Conservation (phyloP, 2,113 vertebrate species). For the Tenrec ecaudatus region DNA sequence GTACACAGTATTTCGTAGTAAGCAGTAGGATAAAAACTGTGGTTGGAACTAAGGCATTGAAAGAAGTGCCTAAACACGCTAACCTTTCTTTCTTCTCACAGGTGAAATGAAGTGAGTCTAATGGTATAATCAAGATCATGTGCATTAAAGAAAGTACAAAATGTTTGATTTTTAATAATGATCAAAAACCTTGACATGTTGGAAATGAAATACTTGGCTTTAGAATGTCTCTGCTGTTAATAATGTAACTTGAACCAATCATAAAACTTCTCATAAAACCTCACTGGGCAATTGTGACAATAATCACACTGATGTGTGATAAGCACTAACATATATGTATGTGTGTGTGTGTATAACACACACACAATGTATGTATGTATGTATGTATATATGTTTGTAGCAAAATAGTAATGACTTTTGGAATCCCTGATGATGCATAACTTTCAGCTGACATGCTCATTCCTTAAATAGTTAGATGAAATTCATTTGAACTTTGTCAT, state of each 20-base stretch:
- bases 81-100: background rate
- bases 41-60: background rate
- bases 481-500: background rate
- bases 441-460: background rate
- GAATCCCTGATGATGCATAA: background rate
- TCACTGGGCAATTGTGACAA: background rate
- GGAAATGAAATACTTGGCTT: background rate
- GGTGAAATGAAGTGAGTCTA: background rate
- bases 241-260: background rate
- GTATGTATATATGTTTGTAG: background rate
- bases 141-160: background rate
- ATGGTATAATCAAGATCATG: background rate
- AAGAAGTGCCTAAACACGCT: background rate
- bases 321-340: no score
- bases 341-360: no score
- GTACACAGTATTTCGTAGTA: background rate
- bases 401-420: background rate
- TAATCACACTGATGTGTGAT: no score
- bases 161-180: background rate
- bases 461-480: background rate
- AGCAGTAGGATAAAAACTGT: conserved; percentile 5
- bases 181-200: background rate
- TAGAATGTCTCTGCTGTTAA: conserved; percentile 6
- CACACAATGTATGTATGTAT: no score
- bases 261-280: background rate